phyloP scores from a whole-genome alignment of 2,888 invertebrate species.

The Melanchra persicariae region DNA sequence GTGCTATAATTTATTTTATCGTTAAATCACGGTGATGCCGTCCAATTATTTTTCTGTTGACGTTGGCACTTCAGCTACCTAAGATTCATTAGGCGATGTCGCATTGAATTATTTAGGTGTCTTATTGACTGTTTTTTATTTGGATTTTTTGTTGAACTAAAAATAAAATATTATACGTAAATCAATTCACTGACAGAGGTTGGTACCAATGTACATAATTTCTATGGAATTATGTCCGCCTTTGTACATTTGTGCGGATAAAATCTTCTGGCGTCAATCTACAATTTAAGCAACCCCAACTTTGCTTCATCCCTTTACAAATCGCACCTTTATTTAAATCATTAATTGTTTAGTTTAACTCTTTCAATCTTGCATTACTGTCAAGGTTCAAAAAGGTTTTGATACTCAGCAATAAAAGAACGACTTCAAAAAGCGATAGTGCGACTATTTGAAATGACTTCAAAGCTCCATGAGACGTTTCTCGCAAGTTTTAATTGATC shows the following conservation, averaged over 20 bases:
- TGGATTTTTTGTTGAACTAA: neutral
- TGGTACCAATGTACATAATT: no score
- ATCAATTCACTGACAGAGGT: no score
- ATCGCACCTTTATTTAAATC: no score
- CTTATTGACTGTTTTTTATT: neutral
- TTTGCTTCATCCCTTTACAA: no score
- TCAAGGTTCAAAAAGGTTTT: neutral
- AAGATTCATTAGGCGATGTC: slow-evolving; percentile 40
- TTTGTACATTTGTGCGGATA: no score
- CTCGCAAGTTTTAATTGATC: slow-evolving; percentile 86
- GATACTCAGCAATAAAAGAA: slow-evolving; percentile 12
- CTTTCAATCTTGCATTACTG: no score
- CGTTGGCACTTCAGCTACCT: slow-evolving; percentile 26
- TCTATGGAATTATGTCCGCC: no score
- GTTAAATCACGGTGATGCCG: slow-evolving; percentile 11
- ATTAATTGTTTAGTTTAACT: no score
- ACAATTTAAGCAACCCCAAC: no score
- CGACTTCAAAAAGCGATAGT: slow-evolving; percentile 39
- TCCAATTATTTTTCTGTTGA: slow-evolving; percentile 46
- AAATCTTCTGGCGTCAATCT: no score
- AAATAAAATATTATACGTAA: no score
- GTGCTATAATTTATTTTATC: slow-evolving; percentile 39
- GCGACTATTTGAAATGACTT: slow-evolving; percentile 58
- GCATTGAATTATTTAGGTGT: slow-evolving; percentile 26
- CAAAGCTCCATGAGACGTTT: slow-evolving; percentile 71